A percentile compares a stretch with the other conserved stretches of the same genome.
These are phyloP conservation scores for Silurus glanis DNA, from an alignment of 2,113 vertebrate genomes.

Conservation along the genomic window DNA sequence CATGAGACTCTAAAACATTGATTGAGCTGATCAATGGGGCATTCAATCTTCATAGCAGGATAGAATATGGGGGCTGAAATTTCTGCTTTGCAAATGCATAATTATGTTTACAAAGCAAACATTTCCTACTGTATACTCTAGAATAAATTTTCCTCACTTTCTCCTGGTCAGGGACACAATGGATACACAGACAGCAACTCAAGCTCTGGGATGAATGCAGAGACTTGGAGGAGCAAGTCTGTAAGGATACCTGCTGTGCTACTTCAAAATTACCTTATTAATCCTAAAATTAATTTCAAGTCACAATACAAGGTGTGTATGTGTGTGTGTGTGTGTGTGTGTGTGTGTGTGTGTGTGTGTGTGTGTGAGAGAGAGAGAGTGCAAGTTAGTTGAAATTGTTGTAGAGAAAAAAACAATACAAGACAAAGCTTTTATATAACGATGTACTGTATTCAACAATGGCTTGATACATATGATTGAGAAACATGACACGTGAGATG, in stretches of 20 bases:
- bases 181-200: background rate
- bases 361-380: background rate
- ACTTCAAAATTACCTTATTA: background rate
- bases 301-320: background rate
- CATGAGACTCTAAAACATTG: background rate
- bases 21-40: background rate
- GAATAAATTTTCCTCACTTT: background rate
- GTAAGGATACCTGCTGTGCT: background rate
- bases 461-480: constrained; percentile 74
- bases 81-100: background rate
- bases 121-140: background rate
- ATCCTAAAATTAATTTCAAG: background rate
- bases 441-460: constrained; percentile 77
- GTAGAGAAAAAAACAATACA: background rate
- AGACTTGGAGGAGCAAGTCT: background rate
- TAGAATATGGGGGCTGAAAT: background rate
- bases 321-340: background rate
- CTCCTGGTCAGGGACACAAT: background rate
- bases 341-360: background rate
- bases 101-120: background rate
- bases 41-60: background rate
- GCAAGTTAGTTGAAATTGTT: background rate
- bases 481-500: constrained; percentile 61
- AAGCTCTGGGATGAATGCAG: background rate
- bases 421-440: constrained; percentile 67